Evolutionary conservation across 2,797 vertebrate genomes (phyloP).

Genomic region (Lindbergichthys nudifrons): DNA sequence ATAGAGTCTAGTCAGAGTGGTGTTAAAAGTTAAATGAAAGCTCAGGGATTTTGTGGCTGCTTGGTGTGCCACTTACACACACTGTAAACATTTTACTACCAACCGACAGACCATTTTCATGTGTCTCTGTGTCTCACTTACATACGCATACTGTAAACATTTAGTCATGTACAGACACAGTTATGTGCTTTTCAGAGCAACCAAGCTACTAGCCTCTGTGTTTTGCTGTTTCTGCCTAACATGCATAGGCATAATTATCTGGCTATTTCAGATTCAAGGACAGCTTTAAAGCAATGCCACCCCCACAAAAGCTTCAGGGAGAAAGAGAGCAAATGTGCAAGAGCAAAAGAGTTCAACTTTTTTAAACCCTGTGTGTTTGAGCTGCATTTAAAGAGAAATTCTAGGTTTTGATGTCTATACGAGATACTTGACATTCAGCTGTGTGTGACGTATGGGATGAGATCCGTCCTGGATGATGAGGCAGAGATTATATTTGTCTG

Average conservation of each 20-base stretch:
- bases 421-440: not conserved
- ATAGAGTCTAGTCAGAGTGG: no score
- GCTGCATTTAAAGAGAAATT: constrained; percentile 7
- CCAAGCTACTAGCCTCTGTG: not conserved
- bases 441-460: not conserved
- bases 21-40: constrained; percentile 23
- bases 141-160: constrained; percentile 8
- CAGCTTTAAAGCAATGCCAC: constrained; percentile 18
- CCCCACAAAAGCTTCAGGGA: constrained; percentile 13
- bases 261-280: constrained; percentile 23
- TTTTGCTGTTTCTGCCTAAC: constrained; percentile 3
- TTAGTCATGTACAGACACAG: not conserved
- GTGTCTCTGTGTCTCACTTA: not conserved
- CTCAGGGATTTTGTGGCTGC: constrained; percentile 5
- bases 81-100: not conserved
- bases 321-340: constrained; percentile 18
- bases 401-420: not conserved
- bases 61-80: constrained; percentile 3
- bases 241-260: constrained; percentile 32
- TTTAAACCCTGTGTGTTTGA: constrained; percentile 6
- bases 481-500: constrained; percentile 14
- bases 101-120: constrained; percentile 14
- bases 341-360: constrained; percentile 12
- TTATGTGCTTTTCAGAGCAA: not conserved
- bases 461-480: constrained; percentile 13